A percentile compares a stretch with the other conserved stretches of the same genome.
These are phyloP conservation scores for Zootoca vivipara DNA, from an alignment of 2,113 vertebrate genomes.

Conservation along the genomic window DNA sequence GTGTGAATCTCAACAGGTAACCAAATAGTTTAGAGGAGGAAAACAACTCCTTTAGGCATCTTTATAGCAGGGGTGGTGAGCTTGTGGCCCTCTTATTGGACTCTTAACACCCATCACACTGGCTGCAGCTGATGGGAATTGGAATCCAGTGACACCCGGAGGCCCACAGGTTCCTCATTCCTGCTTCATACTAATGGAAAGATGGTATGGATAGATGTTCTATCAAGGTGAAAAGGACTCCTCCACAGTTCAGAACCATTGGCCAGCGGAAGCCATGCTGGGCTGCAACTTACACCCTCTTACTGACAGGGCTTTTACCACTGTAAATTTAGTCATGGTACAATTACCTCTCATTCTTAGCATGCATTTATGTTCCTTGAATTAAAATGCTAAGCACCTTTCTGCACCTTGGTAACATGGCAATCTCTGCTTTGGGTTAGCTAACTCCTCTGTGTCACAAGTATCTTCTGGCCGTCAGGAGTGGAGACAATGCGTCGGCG, in stretches of 20 bases:
- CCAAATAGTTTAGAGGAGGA: neutral
- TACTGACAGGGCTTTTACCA: neutral
- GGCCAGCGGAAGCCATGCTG: neutral
- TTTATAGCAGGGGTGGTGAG: too few species aligned
- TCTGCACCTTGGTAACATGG: neutral
- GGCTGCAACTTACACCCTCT: neutral
- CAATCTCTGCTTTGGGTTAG: constrained; percentile 50
- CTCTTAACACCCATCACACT: too few species aligned
- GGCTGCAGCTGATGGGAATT: too few species aligned
- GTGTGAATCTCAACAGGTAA: neutral
- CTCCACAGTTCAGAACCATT: neutral
- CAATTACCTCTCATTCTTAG: neutral
- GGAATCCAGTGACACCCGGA: too few species aligned
- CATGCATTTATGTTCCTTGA: neutral
- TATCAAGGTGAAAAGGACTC: neutral
- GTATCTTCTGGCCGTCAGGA: constrained; percentile 56
- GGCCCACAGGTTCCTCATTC: too few species aligned
- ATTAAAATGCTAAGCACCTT: neutral
- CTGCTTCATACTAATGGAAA: neutral
- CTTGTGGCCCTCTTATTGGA: too few species aligned
- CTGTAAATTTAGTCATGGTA: neutral
- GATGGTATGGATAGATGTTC: neutral
- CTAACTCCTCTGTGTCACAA: constrained; percentile 68
- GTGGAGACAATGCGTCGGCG: constrained; percentile 68
- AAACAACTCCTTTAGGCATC: neutral